These are phyloP conservation scores for Ornithoptera alexandrae DNA, from an alignment of 2,888 invertebrate species.

Conservation along the genomic window DNA sequence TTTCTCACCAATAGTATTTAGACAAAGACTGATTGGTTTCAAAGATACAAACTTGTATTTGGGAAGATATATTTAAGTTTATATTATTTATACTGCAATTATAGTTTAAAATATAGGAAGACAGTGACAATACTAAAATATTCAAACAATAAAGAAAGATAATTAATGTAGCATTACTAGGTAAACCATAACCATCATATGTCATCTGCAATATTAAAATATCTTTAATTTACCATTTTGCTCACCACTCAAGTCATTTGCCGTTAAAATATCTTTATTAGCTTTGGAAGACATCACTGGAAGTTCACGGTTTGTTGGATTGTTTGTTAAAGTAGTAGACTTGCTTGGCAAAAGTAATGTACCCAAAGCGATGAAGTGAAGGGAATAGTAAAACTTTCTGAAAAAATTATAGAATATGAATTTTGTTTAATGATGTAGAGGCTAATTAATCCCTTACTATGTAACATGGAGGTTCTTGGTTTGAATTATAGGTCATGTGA, in stretches of 20 bases:
- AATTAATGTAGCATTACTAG: neutral
- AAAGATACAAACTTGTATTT: too few species aligned
- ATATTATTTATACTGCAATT: too few species aligned
- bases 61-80: too few species aligned
- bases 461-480: too few species aligned
- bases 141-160: neutral
- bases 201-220: slow-evolving; percentile 37
- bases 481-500: too few species aligned
- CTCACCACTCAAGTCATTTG: slow-evolving; percentile 44
- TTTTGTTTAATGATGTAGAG: neutral
- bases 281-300: slow-evolving; percentile 43
- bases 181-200: neutral
- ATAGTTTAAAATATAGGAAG: too few species aligned
- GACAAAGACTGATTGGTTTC: too few species aligned
- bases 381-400: slow-evolving; percentile 80
- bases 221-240: slow-evolving; percentile 61
- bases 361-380: slow-evolving; percentile 73
- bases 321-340: slow-evolving; percentile 33
- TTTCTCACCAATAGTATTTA: too few species aligned
- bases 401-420: slow-evolving; percentile 39
- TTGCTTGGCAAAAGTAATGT: slow-evolving; percentile 65
- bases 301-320: slow-evolving; percentile 40
- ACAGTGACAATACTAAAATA: neutral
- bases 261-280: slow-evolving; percentile 34
- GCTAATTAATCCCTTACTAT: too few species aligned